These are phyloP conservation scores for Oreochromis tanganicae DNA, from an alignment of 2,113 vertebrate genomes.

Conservation along the genomic window DNA sequence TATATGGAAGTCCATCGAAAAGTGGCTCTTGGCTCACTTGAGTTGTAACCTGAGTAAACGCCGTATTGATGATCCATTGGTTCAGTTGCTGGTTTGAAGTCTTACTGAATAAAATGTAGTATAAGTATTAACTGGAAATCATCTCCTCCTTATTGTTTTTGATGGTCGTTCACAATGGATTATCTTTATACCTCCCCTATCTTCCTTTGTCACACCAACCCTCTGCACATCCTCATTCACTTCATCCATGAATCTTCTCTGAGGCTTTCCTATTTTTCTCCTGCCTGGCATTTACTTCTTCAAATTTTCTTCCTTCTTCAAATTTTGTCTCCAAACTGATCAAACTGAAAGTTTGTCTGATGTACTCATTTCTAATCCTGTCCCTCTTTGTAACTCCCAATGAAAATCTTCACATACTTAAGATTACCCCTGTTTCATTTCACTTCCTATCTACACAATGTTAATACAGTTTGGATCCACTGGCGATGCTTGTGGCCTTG, in stretches of 20 bases:
- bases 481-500: neutral
- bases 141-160: neutral
- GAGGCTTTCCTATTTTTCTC: neutral
- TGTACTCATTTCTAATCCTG: neutral
- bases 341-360: neutral
- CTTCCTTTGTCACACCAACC: neutral
- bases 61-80: fast-evolving
- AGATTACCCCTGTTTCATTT: neutral
- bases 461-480: neutral
- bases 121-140: neutral
- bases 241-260: neutral
- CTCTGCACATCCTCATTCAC: neutral
- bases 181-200: neutral
- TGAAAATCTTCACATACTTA: neutral
- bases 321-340: neutral
- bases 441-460: neutral
- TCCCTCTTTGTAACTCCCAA: neutral
- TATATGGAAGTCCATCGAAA: fast-evolving
- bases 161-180: neutral
- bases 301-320: neutral
- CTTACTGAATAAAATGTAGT: neutral
- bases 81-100: neutral
- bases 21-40: neutral
- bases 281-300: neutral
- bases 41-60: neutral